Base-by-base conservation (phyloP, 2,888 invertebrate species). In the Galerucella calmariensis region DNA sequence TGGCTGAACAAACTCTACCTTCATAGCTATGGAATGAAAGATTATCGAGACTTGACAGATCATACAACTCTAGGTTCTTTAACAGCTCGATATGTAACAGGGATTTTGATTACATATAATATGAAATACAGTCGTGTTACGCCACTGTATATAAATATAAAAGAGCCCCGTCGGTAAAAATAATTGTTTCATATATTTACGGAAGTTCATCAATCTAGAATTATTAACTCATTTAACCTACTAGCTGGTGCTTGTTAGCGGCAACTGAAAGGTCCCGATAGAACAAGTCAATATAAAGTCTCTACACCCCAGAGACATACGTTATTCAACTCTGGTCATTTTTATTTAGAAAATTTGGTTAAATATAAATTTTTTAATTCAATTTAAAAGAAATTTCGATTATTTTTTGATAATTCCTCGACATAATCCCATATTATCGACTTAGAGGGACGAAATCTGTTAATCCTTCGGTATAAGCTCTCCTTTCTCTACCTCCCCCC, bases 141-240 rank as follows among this genome's bases (percentile, higher is more conserved):
- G 62, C 35, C 41, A 62, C 62, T 62, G 62, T 62, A 4, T 27
- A 2, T 41, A 41, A 62, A 41, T 41, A 16, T 16, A 16, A 68
- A 68, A 59, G 68, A 59, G 46, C 59, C 68, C 68, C 46, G 44
- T 27, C 20, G 68, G 12, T 27, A 46, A 12, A 58, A 44, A 59
- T 68, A 59, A 68, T 68, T 68, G 59, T 68, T 68, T 68, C 44
- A 68, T 44, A 59, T 68, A 59, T 68, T 68, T 59, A 68, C 68
- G 59, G 59, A 68, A 68, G 59, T 58, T 59, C 59, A 68, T 68
- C 59, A 68, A 68, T 68, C 68, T 59, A 68, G n/a, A n/a, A 11
- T 62, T 62, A 62, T 41, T 62, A 62, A 41, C 35, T 35, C n/a
- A 41, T 62, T 35, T 6, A 41, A n/a, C 9, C 41, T 8, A 35